Evolutionary conservation across 2,888 invertebrate species (phyloP).

Genomic region (Cataglyphis albicans): DNA sequence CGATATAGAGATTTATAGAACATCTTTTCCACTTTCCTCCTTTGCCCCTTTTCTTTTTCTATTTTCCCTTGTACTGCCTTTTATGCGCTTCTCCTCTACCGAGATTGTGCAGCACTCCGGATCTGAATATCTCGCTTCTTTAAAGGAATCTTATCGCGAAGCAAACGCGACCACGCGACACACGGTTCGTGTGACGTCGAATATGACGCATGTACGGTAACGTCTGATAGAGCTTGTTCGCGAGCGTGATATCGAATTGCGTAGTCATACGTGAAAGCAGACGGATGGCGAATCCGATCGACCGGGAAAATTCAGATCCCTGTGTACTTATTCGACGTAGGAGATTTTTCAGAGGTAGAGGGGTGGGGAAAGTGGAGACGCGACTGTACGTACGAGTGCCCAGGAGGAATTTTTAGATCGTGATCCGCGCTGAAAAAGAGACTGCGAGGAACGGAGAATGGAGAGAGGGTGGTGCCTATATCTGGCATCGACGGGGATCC

Average conservation of each 20-base stretch:
- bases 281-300: slow-evolving; percentile 79
- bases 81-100: slow-evolving; percentile 55
- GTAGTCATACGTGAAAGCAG: slow-evolving; percentile 82
- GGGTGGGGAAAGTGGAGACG: slow-evolving; percentile 24
- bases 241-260: slow-evolving; percentile 81
- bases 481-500: slow-evolving; percentile 61
- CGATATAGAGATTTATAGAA: slow-evolving; percentile 58
- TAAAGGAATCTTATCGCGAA: slow-evolving; percentile 65
- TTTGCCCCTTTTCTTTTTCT: not conserved
- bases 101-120: slow-evolving; percentile 49
- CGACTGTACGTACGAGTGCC: slow-evolving; percentile 21
- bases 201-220: slow-evolving; percentile 27
- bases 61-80: slow-evolving; percentile 54
- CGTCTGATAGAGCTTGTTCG: slow-evolving; percentile 61
- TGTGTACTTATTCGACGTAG: slow-evolving; percentile 67
- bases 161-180: slow-evolving; percentile 26
- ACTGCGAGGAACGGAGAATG: slow-evolving; percentile 30
- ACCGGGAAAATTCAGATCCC: slow-evolving; percentile 78
- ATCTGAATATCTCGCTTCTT: slow-evolving; percentile 64
- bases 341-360: slow-evolving; percentile 64
- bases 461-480: not conserved
- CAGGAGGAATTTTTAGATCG: slow-evolving; percentile 60
- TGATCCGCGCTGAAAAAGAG: slow-evolving; percentile 56
- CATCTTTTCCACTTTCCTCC: slow-evolving; percentile 17
- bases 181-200: slow-evolving; percentile 16